phyloP scores from a whole-genome alignment of 2,888 invertebrate species.

The Scaptomyza polygonia region DNA sequence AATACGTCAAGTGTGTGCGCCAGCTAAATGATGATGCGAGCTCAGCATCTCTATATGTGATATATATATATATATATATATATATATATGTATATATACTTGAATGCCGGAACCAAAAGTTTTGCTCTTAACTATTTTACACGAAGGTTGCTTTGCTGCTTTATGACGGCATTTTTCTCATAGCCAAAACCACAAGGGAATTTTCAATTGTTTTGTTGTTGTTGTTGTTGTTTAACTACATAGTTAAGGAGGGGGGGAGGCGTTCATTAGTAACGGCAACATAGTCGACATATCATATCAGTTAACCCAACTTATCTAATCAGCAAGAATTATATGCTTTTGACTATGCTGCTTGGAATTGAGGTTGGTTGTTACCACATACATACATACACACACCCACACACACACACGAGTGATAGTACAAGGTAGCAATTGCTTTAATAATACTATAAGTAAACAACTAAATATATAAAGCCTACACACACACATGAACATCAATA shows the following conservation, averaged over 20 bases:
- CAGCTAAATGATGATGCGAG: constrained; percentile 5
- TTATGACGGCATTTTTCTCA: constrained; percentile 1
- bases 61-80: background rate
- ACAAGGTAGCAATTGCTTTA: constrained; percentile 29
- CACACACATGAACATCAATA: background rate
- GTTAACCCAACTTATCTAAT: constrained; percentile 50
- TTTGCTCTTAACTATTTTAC: background rate
- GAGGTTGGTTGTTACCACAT: constrained; percentile 7
- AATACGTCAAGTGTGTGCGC: constrained; percentile 24
- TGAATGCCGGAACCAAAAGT: constrained; percentile 2
- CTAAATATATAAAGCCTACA: background rate
- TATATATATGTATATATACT: no score
- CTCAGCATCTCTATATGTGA: background rate
- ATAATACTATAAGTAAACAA: constrained; percentile 28
- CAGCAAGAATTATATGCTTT: constrained; percentile 51
- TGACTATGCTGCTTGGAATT: constrained; percentile 37
- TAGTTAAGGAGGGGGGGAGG: background rate
- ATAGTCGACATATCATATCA: constrained; percentile 44
- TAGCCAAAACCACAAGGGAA: constrained; percentile 36
- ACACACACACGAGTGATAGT: constrained; percentile 3
- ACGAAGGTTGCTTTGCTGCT: constrained; percentile 36
- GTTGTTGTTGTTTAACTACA: constrained; percentile 20
- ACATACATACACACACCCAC: background rate
- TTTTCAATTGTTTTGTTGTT: constrained; percentile 55
- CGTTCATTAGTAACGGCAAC: constrained; percentile 15